Conservation (phyloP, 2,797 vertebrate species). For the Microctenopoma steveboyesi region DNA sequence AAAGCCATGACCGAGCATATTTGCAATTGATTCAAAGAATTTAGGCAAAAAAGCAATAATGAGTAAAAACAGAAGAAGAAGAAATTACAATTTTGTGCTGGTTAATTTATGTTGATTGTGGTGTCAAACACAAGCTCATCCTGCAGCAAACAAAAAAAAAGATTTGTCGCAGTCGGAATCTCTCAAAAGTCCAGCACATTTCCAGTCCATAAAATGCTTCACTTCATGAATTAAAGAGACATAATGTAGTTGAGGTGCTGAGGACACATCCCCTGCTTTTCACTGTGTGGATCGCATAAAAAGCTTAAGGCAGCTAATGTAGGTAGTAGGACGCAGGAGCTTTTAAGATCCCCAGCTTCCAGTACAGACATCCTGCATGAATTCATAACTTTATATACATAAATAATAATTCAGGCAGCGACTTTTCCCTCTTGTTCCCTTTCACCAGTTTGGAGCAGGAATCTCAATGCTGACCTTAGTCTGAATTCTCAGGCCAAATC, state of each 20-base stretch:
- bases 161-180: too few relatives aligned
- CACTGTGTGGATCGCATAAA: slow-evolving; percentile 27
- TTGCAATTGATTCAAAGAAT: not conserved
- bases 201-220: slow-evolving; percentile 14
- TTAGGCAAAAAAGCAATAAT: not conserved
- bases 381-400: slow-evolving; percentile 29
- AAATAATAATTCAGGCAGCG: slow-evolving; percentile 64
- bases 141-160: not conserved
- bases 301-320: slow-evolving; percentile 17
- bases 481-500: slow-evolving; percentile 83
- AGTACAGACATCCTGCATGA: slow-evolving; percentile 20
- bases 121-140: not conserved
- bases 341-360: slow-evolving; percentile 1
- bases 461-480: slow-evolving; percentile 81
- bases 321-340: slow-evolving; percentile 18
- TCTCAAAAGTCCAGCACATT: not conserved
- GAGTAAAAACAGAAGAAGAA: too few relatives aligned
- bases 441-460: slow-evolving; percentile 72
- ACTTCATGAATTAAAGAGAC: slow-evolving; percentile 36
- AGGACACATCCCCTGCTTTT: too few relatives aligned
- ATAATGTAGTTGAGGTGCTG: slow-evolving; percentile 24
- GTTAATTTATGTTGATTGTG: too few relatives aligned
- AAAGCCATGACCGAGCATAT: not conserved
- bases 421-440: slow-evolving; percentile 57
- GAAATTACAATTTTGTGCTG: too few relatives aligned